Evolutionary conservation across 2,113 vertebrate genomes (phyloP).

Genomic region (Saiga tatarica): DNA sequence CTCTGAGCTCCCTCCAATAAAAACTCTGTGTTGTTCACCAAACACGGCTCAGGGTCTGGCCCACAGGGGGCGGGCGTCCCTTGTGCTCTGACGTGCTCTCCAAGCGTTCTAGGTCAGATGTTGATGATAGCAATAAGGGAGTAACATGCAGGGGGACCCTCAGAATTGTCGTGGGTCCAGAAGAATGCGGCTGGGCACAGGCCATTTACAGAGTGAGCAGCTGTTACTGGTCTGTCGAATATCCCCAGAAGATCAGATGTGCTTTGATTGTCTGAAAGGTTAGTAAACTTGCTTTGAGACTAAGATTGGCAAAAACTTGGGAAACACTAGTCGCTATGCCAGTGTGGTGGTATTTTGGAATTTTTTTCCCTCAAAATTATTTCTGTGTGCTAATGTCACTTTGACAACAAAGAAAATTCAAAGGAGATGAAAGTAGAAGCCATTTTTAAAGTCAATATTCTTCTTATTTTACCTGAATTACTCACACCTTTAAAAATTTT

Average conservation of each 20-base stretch:
- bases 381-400: background rate
- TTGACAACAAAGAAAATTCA: background rate
- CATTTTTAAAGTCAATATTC: background rate
- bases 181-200: background rate
- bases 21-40: background rate
- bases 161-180: background rate
- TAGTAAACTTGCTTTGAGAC: background rate
- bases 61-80: fast-evolving
- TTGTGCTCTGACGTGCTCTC: background rate
- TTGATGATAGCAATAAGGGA: fast-evolving
- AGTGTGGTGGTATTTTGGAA: background rate
- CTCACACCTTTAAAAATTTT: background rate
- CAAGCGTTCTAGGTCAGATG: background rate
- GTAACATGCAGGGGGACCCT: fast-evolving
- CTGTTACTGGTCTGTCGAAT: background rate
- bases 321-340: background rate
- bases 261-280: background rate
- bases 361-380: background rate
- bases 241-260: background rate
- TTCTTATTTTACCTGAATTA: background rate
- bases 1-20: background rate
- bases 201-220: background rate
- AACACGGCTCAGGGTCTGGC: background rate
- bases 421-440: background rate
- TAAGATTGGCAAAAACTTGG: background rate